Conservation (phyloP, 2,888 invertebrate genomes). For the Drosophila fulvimacula region DNA sequence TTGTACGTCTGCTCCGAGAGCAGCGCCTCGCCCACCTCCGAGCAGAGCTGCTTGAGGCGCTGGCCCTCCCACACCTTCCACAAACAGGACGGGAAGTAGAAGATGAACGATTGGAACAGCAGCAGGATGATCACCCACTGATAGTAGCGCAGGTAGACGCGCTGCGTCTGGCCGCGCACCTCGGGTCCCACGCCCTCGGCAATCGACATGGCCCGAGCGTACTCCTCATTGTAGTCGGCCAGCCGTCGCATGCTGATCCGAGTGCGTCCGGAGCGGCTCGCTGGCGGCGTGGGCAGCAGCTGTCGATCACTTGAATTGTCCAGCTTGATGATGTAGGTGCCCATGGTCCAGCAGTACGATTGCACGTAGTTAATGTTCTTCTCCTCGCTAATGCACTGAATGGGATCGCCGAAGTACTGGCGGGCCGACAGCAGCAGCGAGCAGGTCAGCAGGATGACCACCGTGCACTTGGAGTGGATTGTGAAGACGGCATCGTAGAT, state of each 20-base stretch:
- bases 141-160: slow-evolving; percentile 83
- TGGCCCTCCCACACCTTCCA: slow-evolving; percentile 85
- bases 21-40: slow-evolving; percentile 79
- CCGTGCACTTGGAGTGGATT: slow-evolving; percentile 90
- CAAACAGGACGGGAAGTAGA: slow-evolving; percentile 82
- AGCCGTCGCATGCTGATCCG: slow-evolving; percentile 27
- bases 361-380: slow-evolving; percentile 88
- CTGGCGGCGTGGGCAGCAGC: background rate
- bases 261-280: background rate
- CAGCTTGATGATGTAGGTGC: slow-evolving; percentile 87
- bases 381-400: slow-evolving; percentile 89
- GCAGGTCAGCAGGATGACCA: slow-evolving; percentile 90
- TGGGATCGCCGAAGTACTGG: slow-evolving; percentile 94
- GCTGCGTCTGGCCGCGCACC: slow-evolving; percentile 62
- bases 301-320: slow-evolving; percentile 13
- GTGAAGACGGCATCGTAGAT: slow-evolving; percentile 91
- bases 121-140: slow-evolving; percentile 84
- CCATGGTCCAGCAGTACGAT: slow-evolving; percentile 92
- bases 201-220: slow-evolving; percentile 60
- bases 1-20: slow-evolving; percentile 78
- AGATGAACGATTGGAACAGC: slow-evolving; percentile 80
- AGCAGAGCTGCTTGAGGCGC: slow-evolving; percentile 84
- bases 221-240: slow-evolving; percentile 56
- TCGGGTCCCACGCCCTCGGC: slow-evolving; percentile 78
- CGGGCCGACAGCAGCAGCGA: slow-evolving; percentile 91